Conservation (phyloP, 2,113 vertebrate species). For the Hemicordylus capensis region DNA sequence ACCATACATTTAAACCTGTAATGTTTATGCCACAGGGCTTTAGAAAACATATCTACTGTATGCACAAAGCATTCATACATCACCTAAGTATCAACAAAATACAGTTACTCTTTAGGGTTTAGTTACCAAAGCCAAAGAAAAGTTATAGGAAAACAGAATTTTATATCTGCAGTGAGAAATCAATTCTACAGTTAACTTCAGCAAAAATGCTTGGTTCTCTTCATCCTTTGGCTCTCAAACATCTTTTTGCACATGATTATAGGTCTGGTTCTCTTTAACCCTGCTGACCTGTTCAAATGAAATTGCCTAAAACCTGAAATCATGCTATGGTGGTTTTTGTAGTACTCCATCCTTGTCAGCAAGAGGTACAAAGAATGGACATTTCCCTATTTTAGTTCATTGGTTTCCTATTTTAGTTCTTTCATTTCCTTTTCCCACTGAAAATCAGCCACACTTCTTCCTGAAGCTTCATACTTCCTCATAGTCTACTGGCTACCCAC, state of each 20-base stretch:
- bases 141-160: slow-evolving; percentile 4
- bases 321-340: neutral
- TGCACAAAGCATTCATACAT: slow-evolving; percentile 33
- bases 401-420: neutral
- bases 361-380: neutral
- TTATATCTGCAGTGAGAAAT: slow-evolving; percentile 3
- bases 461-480: neutral
- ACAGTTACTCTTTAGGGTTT: slow-evolving; percentile 8
- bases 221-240: neutral
- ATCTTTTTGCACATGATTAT: neutral
- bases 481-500: neutral
- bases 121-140: slow-evolving; percentile 26
- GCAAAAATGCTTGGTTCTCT: neutral
- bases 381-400: neutral
- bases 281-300: fast-evolving
- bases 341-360: neutral
- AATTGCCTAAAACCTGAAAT: neutral
- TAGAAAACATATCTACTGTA: slow-evolving; percentile 33
- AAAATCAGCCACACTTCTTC: too few relatives aligned
- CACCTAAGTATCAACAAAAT: neutral
- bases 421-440: too few relatives aligned
- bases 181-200: slow-evolving; percentile 1
- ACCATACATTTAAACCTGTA: slow-evolving; percentile 34
- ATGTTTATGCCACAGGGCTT: neutral
- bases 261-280: fast-evolving